Base-by-base conservation (phyloP, 2,113 vertebrate species). In the Chunga burmeisteri region DNA sequence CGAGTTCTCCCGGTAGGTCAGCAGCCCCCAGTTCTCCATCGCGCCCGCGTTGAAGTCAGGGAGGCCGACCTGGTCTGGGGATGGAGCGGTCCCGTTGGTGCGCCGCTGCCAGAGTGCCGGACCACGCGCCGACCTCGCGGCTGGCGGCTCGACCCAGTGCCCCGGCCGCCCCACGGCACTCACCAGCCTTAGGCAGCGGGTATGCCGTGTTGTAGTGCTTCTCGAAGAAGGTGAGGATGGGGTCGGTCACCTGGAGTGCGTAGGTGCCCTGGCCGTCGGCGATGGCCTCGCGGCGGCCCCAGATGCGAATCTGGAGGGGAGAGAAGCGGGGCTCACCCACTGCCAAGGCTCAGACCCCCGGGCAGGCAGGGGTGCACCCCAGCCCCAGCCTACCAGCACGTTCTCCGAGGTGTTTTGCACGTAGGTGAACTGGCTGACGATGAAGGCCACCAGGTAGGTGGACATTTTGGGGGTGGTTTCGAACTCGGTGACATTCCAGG, bases 21-120 rank as follows among this genome's bases (percentile, higher is more conserved):
- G 93, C 71, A 99, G 98, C 19, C 99, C 99, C 99, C 99, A 99
- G 98, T 99, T 99, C 97, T 99, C 99, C 99, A 99, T 99, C 1
- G 99, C 99, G 0, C 99, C 99, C 1, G 99, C 99, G 0, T 98
- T 98, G 94, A 99, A 99, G 96, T 99, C 99, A 0, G 99, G 99
- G 88, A 99, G 97, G 29, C 96, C 99, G 0, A 99, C 98, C 98
- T 99, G 99, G 97, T 99, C 99, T 99, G 93, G 30, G 81, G 29
- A 40, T 2, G 21, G 38, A 74, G 44, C 49, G 58, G 34, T 17
- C 3, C 14, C 4, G 0, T 89, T 58, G 56, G 58, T 3, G 3
- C 4, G 4, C 26, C 0, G 4, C 72, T 49, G 68, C 18, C 3
- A 0, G 18, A n/a, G 8, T 2, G 16, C 42, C 1, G 7, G 30